Conservation (phyloP, 2,113 vertebrate genomes). For the Gymnorhina tibicen region DNA sequence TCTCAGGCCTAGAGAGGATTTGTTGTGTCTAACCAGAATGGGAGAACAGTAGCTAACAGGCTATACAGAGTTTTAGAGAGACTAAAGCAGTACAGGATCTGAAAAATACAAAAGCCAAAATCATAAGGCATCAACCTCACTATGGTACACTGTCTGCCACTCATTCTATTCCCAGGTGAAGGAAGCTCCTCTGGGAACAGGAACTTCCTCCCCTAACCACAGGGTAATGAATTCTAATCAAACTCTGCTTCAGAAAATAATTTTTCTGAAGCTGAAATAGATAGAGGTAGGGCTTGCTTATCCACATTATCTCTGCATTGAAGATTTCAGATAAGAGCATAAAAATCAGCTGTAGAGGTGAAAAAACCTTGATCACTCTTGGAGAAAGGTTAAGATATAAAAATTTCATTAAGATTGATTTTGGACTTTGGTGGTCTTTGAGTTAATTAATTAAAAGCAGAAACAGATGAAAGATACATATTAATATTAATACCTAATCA, state of each 20-base stretch:
- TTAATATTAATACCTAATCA: conserved; percentile 51
- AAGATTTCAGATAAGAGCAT: not conserved
- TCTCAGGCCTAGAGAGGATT: not conserved
- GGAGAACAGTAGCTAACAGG: not conserved
- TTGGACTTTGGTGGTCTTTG: conserved; percentile 30
- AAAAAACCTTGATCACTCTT: not conserved
- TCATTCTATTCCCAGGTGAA: not conserved
- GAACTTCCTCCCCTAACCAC: not conserved
- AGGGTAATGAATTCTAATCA: not conserved
- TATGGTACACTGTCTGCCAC: not conserved
- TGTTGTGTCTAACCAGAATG: not conserved
- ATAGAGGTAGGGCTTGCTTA: not conserved
- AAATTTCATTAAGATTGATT: conserved; percentile 50
- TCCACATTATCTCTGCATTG: not conserved
- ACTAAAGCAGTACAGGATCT: not conserved
- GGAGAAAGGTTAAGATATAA: conserved; percentile 28
- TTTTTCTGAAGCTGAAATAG: not conserved
- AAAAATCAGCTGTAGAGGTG: not conserved
- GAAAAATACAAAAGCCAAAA: not conserved
- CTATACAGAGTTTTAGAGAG: not conserved
- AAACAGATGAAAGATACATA: conserved; percentile 28
- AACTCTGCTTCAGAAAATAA: not conserved
- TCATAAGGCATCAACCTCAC: not conserved
- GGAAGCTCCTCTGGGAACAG: not conserved
- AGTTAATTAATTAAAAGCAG: conserved; percentile 55